These are phyloP conservation scores for Drosophila hydei DNA, from an alignment of 1,140 invertebrate genomes.

Conservation along the genomic window DNA sequence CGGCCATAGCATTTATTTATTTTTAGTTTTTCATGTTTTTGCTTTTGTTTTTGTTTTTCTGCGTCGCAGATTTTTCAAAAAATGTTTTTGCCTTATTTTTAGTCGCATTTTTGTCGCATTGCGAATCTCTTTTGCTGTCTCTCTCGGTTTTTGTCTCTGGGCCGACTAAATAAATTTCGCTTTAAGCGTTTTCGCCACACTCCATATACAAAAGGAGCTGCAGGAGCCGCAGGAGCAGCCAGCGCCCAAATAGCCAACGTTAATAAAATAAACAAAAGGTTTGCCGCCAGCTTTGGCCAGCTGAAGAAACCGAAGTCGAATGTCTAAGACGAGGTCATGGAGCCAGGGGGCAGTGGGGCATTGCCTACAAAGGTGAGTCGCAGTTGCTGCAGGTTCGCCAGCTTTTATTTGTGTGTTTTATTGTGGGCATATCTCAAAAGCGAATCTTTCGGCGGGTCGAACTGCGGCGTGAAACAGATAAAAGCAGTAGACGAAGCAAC, in stretches of 20 bases:
- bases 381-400: slow-evolving; percentile 75
- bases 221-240: slow-evolving; percentile 43
- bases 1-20: slow-evolving; percentile 54
- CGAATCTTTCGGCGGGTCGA: slow-evolving; percentile 71
- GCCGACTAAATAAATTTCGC: slow-evolving; percentile 80
- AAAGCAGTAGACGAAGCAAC: slow-evolving; percentile 38
- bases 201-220: slow-evolving; percentile 72
- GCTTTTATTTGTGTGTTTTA: slow-evolving; percentile 81
- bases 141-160: slow-evolving; percentile 29
- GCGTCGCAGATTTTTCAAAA: slow-evolving; percentile 26
- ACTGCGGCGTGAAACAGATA: slow-evolving; percentile 45
- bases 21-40: slow-evolving; percentile 58
- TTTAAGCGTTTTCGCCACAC: slow-evolving; percentile 81
- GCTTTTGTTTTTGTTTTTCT: slow-evolving; percentile 46
- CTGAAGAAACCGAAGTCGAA: slow-evolving; percentile 63
- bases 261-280: slow-evolving; percentile 83
- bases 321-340: slow-evolving; percentile 42
- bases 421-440: slow-evolving; percentile 81
- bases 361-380: slow-evolving; percentile 60
- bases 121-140: slow-evolving; percentile 57
- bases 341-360: slow-evolving; percentile 3
- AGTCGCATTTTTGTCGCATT: slow-evolving; percentile 81
- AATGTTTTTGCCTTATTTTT: slow-evolving; percentile 61
- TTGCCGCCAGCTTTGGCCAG: slow-evolving; percentile 60
- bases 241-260: slow-evolving; percentile 77